phyloP scores from a whole-genome alignment of 2,888 invertebrate genomes.

The Platypus cylindrus region DNA sequence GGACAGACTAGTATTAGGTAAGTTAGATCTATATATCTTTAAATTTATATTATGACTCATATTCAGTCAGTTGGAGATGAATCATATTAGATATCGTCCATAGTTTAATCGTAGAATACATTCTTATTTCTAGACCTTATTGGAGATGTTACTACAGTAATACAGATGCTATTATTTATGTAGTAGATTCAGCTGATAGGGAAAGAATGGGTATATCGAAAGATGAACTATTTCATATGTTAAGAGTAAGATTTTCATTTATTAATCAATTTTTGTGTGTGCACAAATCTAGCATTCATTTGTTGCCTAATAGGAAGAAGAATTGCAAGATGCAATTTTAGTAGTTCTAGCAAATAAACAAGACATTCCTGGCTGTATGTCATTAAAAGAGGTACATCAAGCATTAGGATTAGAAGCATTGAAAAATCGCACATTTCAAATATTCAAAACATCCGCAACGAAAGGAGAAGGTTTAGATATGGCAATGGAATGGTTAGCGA shows the following conservation, averaged over 20 bases:
- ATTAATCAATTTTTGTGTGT: constrained; percentile 4
- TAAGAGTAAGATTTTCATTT: constrained; percentile 65
- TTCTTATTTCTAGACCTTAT: constrained; percentile 77
- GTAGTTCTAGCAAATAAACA: constrained; percentile 98
- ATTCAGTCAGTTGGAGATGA: too few species aligned
- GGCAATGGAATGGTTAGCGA: constrained; percentile 98
- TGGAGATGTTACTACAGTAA: constrained; percentile 99
- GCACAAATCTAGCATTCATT: not conserved
- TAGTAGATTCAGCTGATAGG: constrained; percentile 96
- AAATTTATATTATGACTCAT: not conserved
- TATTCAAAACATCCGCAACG: constrained; percentile 97
- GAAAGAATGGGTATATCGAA: constrained; percentile 98
- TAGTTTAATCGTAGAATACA: too few species aligned
- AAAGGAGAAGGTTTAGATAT: constrained; percentile 97
- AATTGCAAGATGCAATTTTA: constrained; percentile 86
- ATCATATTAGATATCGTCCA: too few species aligned
- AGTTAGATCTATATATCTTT: not conserved
- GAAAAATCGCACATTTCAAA: constrained; percentile 96
- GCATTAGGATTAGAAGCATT: constrained; percentile 88
- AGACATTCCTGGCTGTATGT: constrained; percentile 96
- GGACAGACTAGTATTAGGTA: constrained; percentile 98
- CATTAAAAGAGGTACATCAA: constrained; percentile 92
- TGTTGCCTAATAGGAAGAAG: constrained; percentile 76
- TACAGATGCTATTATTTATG: constrained; percentile 99
- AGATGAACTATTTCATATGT: constrained; percentile 94